Percentiles rank a stretch among this genome's conserved stretches.
Evolutionary conservation across 2,888 invertebrate genomes (phyloP).

Genomic region (Drosophila borealis): DNA sequence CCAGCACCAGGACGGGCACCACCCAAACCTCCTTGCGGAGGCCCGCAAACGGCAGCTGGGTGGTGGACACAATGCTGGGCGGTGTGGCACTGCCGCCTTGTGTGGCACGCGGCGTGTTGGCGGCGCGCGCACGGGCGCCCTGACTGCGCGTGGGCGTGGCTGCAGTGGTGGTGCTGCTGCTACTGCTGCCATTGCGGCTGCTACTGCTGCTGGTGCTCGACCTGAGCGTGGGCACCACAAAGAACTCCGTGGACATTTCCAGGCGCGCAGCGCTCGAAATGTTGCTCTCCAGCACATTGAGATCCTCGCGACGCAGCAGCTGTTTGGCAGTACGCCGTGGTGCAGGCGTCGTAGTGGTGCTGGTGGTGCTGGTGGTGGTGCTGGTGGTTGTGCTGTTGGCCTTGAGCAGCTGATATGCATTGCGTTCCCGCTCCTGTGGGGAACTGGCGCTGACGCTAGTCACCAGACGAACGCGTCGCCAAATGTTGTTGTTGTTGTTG

Average conservation of each 20-base stretch:
- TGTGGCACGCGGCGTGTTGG: conserved; percentile 57
- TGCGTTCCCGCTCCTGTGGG: conserved; percentile 66
- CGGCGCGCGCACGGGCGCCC: conserved; percentile 69
- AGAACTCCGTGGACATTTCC: conserved; percentile 94
- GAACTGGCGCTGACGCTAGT: conserved; percentile 62
- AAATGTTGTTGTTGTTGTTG: conserved; percentile 58
- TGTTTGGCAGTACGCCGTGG: conserved; percentile 64
- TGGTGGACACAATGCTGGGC: conserved; percentile 81
- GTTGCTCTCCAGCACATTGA: conserved; percentile 73
- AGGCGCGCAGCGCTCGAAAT: conserved; percentile 85
- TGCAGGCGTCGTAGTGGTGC: conserved; percentile 27
- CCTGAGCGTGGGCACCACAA: conserved; percentile 89
- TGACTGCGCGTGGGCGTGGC: conserved; percentile 65
- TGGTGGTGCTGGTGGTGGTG: conserved; percentile 24
- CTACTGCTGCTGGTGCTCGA: conserved; percentile 33
- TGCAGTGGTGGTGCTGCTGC: conserved; percentile 20
- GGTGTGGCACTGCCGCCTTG: conserved; percentile 60
- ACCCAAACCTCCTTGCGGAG: conserved; percentile 94
- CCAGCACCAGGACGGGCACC: conserved; percentile 93
- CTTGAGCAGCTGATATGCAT: conserved; percentile 69
- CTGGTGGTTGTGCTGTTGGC: conserved; percentile 45
- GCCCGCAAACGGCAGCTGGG: conserved; percentile 83
- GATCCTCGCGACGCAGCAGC: conserved; percentile 77
- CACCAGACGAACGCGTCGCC: conserved; percentile 70
- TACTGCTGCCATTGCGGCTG: conserved; percentile 11